Base-by-base conservation (phyloP, 2,888 invertebrate species). In the Acrocyrtus sp. region DNA sequence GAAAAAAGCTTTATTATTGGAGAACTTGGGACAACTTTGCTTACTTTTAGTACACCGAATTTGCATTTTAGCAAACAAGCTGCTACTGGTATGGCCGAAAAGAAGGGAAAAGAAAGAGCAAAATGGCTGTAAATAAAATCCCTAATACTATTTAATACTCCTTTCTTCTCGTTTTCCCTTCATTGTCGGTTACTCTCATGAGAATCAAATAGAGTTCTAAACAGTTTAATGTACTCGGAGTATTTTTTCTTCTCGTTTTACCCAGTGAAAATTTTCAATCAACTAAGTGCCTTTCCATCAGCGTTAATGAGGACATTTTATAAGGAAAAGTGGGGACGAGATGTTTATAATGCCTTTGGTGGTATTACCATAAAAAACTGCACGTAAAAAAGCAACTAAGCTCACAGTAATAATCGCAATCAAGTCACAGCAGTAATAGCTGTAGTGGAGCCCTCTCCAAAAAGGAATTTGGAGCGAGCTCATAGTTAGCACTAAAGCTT, bases 281-380 rank as follows among this genome's bases (percentile, higher is more conserved):
- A 70, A 57, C 62, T 62, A 70, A 70, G 69, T 70, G 69, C 56
- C 56, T 62, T 70, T 62, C 69, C 62, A 70, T 70, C 69, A 70
- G 56, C n/a, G 62, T 54, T 70, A 70, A 70, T 70, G 56, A 70
- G 68, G 27, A 24, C 61, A 34, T 5, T 34, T 68, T 68, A 60
- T 69, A 62, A 54, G 56, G 58, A 56, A 60, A 21, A 48, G 21
- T 48, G 15, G 45, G 45, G 19, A 45, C n/a, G 48, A 6, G 21
- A 12, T 19, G 48, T 48, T 48, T 48, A 19, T 48, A 34, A 34
- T 34, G 34, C 34, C 34, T 5, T 34, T 34, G 34, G 34, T 34
- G 12, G 34, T 8, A 34, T 34, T 34, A 34, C 34, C 34, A 34
- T 34, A 34, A n/a, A n/a, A 34, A 17, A 45, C 45, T 45, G 15